Percentiles rank a stretch among this genome's conserved stretches.
Evolutionary conservation across 2,113 vertebrate genomes (phyloP).

Genomic region (Corythaixoides concolor): DNA sequence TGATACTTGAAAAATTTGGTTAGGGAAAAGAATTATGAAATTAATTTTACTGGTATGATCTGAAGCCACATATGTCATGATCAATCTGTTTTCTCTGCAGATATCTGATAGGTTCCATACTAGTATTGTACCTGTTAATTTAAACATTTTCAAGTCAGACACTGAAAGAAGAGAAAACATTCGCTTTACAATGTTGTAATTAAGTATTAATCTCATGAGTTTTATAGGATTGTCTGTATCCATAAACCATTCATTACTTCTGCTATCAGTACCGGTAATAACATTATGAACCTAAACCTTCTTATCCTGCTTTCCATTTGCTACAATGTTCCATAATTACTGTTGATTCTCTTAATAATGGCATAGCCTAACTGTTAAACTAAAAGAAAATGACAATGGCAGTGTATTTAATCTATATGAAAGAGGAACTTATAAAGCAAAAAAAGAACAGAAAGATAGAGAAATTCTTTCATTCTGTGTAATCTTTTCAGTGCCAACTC

Average conservation of each 20-base stretch:
- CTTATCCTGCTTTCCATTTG: background rate
- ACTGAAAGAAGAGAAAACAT: background rate
- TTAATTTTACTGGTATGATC: background rate
- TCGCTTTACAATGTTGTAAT: background rate
- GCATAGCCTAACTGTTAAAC: background rate
- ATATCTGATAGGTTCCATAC: background rate
- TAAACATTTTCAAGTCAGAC: background rate
- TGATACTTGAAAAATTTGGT: background rate
- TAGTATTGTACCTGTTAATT: background rate
- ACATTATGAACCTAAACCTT: background rate
- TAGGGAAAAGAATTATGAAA: background rate
- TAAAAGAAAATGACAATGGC: background rate
- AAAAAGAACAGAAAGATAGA: background rate
- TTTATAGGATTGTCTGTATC: conserved; percentile 21
- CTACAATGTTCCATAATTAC: background rate
- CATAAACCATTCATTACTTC: background rate
- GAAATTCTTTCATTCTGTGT: background rate
- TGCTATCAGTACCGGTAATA: background rate
- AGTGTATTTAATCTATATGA: background rate
- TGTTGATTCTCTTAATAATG: background rate
- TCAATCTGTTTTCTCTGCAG: background rate
- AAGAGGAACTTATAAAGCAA: background rate
- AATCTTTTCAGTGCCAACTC: background rate
- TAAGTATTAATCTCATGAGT: background rate
- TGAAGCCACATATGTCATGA: background rate